phyloP scores from a whole-genome alignment of 35 echinoderm and acorn worm species.

The Eucidaris tribuloides region DNA sequence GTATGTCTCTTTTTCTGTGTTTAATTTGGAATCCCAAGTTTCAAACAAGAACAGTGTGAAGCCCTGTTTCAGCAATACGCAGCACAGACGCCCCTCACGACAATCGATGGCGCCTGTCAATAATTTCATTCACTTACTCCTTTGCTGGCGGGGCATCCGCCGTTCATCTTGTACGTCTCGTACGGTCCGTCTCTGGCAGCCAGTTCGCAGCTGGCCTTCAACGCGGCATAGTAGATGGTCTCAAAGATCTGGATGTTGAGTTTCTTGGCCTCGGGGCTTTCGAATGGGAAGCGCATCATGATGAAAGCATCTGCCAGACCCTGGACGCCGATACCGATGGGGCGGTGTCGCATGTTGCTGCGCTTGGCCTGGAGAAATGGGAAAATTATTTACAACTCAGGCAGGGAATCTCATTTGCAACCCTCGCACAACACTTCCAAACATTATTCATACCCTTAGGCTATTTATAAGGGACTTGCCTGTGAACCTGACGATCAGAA shows the following conservation, averaged over 20 bases:
- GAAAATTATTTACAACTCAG: background rate
- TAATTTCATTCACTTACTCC: conserved; percentile 62
- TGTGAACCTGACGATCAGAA: too few species aligned
- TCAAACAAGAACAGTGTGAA: too few species aligned
- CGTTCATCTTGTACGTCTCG: conserved; percentile 69
- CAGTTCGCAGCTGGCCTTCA: conserved; percentile 81
- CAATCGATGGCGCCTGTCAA: background rate
- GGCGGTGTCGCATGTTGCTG: conserved; percentile 89
- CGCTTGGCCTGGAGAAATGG: conserved; percentile 54
- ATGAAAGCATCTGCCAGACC: conserved; percentile 98
- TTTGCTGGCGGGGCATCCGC: conserved; percentile 75
- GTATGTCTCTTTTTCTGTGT: too few species aligned
- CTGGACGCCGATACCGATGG: conserved; percentile 95
- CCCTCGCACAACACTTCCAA: too few species aligned
- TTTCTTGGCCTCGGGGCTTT: conserved; percentile 76
- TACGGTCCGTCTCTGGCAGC: conserved; percentile 72
- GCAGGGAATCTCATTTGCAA: too few species aligned
- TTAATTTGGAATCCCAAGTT: too few species aligned
- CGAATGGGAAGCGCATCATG: conserved; percentile 88
- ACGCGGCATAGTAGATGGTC: conserved; percentile 84
- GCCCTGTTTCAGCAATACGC: too few species aligned
- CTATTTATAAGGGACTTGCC: too few species aligned
- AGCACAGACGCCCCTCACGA: too few species aligned
- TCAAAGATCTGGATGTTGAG: conserved; percentile 98
- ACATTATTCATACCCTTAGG: too few species aligned